phyloP scores from a whole-genome alignment of 2,888 invertebrate genomes.

The Euphydryas editha region DNA sequence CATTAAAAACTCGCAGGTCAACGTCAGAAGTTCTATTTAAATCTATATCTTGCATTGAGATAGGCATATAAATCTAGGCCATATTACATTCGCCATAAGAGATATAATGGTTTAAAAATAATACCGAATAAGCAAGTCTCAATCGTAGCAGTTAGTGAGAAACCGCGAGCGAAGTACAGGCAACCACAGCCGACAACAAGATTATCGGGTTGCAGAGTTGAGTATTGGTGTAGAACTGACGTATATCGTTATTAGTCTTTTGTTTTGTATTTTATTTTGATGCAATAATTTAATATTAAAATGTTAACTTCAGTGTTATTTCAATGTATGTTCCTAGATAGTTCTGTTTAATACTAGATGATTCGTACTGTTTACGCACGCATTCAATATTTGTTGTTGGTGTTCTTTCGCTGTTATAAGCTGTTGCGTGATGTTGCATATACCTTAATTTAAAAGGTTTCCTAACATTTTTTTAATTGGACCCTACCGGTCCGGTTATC shows the following conservation, averaged over 20 bases:
- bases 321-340: too few relatives aligned
- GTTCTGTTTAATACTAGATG: too few relatives aligned
- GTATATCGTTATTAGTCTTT: constrained; percentile 39
- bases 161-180: constrained; percentile 39
- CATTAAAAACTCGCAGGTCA: constrained; percentile 38
- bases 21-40: constrained; percentile 25
- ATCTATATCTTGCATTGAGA: constrained; percentile 19
- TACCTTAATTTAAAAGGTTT: too few relatives aligned
- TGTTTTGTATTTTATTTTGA: constrained; percentile 16
- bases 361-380: too few relatives aligned
- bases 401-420: too few relatives aligned
- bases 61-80: constrained; percentile 20
- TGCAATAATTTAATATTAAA: neutral
- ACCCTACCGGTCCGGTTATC: too few relatives aligned
- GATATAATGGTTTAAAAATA: constrained; percentile 22
- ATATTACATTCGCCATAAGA: constrained; percentile 20
- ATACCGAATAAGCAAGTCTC: constrained; percentile 34
- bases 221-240: constrained; percentile 40
- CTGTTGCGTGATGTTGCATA: too few relatives aligned
- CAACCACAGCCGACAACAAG: constrained; percentile 47
- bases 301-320: neutral
- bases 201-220: constrained; percentile 47
- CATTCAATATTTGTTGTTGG: too few relatives aligned
- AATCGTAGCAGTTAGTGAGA: constrained; percentile 41
- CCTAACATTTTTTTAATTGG: too few relatives aligned